Evolutionary conservation across 2,797 vertebrate genomes (phyloP).

Genomic region (Sebastes steindachneri): DNA sequence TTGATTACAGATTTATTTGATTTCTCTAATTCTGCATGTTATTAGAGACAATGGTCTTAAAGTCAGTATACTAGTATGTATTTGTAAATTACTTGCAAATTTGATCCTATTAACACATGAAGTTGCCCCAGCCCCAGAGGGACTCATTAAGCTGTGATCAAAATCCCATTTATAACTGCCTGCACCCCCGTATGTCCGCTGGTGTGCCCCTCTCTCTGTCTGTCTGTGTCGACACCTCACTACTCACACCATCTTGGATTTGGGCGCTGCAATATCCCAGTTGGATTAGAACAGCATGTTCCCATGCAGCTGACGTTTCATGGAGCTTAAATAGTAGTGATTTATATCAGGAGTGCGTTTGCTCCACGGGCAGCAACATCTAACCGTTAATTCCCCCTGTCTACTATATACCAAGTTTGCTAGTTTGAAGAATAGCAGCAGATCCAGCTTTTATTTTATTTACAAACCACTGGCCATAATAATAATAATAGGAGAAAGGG

Average conservation of each 20-base stretch:
- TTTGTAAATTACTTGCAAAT: neutral
- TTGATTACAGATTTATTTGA: neutral
- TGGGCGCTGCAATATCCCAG: conserved; percentile 32
- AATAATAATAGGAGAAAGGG: neutral
- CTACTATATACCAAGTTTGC: neutral
- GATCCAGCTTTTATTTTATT: neutral
- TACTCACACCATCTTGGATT: conserved; percentile 54
- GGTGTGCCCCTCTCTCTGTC: neutral
- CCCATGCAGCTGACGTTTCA: conserved; percentile 56
- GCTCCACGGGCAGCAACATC: conserved; percentile 6
- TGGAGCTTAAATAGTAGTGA: conserved; percentile 43
- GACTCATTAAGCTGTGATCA: neutral
- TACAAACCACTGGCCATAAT: neutral
- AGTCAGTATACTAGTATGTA: neutral
- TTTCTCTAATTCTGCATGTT: neutral
- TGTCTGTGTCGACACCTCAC: conserved; percentile 44
- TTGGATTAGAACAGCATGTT: conserved; percentile 66
- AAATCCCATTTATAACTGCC: neutral
- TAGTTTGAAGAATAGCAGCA: neutral
- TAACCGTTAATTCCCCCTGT: conserved; percentile 8
- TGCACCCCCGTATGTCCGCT: neutral
- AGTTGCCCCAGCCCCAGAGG: neutral
- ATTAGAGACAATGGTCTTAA: neutral
- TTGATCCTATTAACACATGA: neutral
- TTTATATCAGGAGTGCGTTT: conserved; percentile 38